Evolutionary conservation across 2,797 vertebrate genomes (phyloP), one percentile per base, ranked within the genome.

Genomic region (Cyclura pinguis): DNA sequence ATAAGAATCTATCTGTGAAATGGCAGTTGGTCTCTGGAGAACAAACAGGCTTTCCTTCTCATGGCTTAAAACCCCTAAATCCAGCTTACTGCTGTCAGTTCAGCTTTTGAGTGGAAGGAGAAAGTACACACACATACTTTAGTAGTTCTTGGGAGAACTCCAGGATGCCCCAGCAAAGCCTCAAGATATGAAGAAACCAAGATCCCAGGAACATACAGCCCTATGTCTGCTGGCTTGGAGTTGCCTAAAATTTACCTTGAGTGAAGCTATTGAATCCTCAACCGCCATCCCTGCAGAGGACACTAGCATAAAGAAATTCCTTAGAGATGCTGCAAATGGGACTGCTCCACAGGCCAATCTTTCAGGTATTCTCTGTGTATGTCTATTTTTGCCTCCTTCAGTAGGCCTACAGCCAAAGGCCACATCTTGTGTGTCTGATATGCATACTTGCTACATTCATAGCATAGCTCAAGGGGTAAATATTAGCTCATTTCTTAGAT

Each of bases 61-160:
- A 77, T 52, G 92, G 92, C 94, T 95, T 96, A 96, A 91, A 2
- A 89, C 88, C 87, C 95, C 91, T 94, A 94, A 95, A 88, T 89
- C 93, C 94, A 94, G 94, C 96, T 95, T 91, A 93, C n/a, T 88
- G 59, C 90, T 12, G 88, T n/a, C 18, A 47, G 22, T 29, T 62
- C 73, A 42, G 35, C 87, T 91, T 90, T 84, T 92, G 52, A 91
- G 73, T 87, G 93, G 89, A 86, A 86, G 89, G 89, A 50, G 76
- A 20, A 84, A 80, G 85, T 50, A 76, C 59, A 38, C 29, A 6
- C 0, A 16, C 87, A 62, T 91, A 18, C 24, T 72, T 1, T 0
- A 87, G 38, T 42, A 42, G 0, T 55, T 76, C 38, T 59, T 89
- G 38, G 52, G 0, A 88, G 0, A 82, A 64, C 81, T 55, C 13